Base-by-base conservation (phyloP, 1,140 invertebrate species). In the Bursaphelenchus mucronatus region DNA sequence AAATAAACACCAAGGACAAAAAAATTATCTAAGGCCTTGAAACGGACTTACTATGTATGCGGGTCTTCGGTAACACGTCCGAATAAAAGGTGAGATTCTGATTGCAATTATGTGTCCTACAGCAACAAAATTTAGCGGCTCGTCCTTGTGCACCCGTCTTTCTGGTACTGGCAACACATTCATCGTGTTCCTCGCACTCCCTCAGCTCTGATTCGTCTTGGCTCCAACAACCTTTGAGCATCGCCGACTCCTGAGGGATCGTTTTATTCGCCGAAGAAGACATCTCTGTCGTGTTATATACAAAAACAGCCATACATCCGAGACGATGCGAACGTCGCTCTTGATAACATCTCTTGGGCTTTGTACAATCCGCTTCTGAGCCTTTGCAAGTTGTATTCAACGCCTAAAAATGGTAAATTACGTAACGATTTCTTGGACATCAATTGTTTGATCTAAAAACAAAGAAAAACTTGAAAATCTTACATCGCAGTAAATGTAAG, bases 41-140 rank as follows among this genome's bases (percentile, higher is more conserved):
- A n/a, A n/a, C n/a, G n/a, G n/a, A n/a, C 57, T n/a, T 6, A 43
- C 19, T 21, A 3, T 30, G 17, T n/a, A 21, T 30, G 4, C 19
- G 13, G 41, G 11, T 39, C 40, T 59, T 59, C 57, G 41, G 13
- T 59, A n/a, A 30, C 30, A 11, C 57, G 15, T 50, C 21, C 13
- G 40, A 40, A 17, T 13, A 39, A 13, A 59, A 50, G 11, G 47
- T 73, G 17, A 21, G 46, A 17, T 70, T 71, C 10, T 61, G 21
- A 51, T 74, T 74, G 58, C 72, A 74, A 44, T 76, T 57, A 43
- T 74, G 72, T 9, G 72, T 77, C n/a, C 67, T 55, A 50, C 72
- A 74, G 19, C 72, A 74, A 66, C 72, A 74, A 21, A 74, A 74
- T 52, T 66, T 61, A 0, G 64, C 63, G 15, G 62, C 21, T 53